Evolutionary conservation across 2,888 invertebrate genomes (phyloP), one percentile per base, ranked within the genome.

Genomic region (Dendrolimus pini): DNA sequence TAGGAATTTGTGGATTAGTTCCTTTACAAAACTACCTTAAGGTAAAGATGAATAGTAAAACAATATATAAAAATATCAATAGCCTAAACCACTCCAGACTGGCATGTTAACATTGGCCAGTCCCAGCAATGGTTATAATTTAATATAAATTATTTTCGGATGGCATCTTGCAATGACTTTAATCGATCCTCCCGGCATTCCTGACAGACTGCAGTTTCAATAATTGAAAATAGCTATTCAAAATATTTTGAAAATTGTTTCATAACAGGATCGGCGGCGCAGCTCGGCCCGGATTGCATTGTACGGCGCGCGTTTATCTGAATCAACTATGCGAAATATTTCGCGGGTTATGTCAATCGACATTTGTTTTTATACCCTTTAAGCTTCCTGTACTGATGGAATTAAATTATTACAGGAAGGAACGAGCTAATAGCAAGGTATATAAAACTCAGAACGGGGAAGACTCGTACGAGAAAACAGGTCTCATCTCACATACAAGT

Each of bases 401-500:
- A 52, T 57, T 42, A 56, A 58, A 56, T 55, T 47, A 60, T 94
- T 95, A 58, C 94, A 99, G 99, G 99, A 83, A 96, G 99, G 75
- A 99, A 99, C 93, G 99, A 99, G 94, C 93, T 99, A 86, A 99
- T 99, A 92, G 99, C 99, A 74, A 95, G 99, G 81, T 99, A 99
- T 93, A 99, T 99, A 87, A 99, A 99, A 93, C 93, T 99, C 82
- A 94, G 99, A 78, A 99, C 99, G 72, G 99, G 99, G 69, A 99
- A 99, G 91, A 99, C 99, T 90, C 95, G 99, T 86, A 99, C 99
- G 85, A 93, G 99, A 83, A 99, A 99, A 92, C 99, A 99, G 93
- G 99, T 99, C 79, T 99, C 99, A 77, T 99, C 99, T 78, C 99
- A 99, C 91, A 99, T 99, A 90, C 99, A 99, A 92, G 99, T 99